A percentile compares a stretch with the other conserved stretches of the same genome.
Conservation (phyloP, 2,888 invertebrate genomes). For the Melanophora roralis region DNA sequence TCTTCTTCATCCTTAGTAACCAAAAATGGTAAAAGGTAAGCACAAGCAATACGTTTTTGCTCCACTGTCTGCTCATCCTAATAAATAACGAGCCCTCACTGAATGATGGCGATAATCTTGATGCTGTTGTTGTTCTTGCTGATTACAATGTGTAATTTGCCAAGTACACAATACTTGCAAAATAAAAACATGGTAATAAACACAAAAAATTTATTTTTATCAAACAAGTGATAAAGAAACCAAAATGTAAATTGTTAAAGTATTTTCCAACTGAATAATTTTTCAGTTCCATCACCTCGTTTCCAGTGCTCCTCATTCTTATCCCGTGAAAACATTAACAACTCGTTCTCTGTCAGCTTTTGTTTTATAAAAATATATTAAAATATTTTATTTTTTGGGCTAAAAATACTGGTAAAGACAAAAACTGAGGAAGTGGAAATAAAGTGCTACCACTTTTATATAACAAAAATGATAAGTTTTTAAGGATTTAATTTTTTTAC, state of each 20-base stretch:
- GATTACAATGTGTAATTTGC: constrained; percentile 38
- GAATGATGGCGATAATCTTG: constrained; percentile 23
- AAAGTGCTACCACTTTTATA: no score
- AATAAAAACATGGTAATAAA: constrained; percentile 19
- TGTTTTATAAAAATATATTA: constrained; percentile 51
- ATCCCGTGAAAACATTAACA: background rate
- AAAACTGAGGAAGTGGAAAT: no score
- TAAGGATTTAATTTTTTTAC: no score
- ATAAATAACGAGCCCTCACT: background rate
- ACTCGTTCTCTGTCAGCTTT: background rate
- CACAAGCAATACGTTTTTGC: no score
- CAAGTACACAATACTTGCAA: constrained; percentile 48
- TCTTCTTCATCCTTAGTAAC: no score
- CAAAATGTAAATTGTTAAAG: constrained; percentile 42
- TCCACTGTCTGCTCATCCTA: background rate
- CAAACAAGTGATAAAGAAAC: constrained; percentile 38
- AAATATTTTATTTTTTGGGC: constrained; percentile 41
- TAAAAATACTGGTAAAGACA: constrained; percentile 24
- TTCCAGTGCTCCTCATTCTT: background rate
- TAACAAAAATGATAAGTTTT: no score
- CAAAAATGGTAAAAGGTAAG: no score
- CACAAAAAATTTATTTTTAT: constrained; percentile 26
- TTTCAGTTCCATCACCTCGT: background rate
- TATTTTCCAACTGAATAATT: constrained; percentile 54
- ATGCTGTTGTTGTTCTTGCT: constrained; percentile 7